Base-by-base conservation (phyloP, 2,113 vertebrate genomes). In the Nestor notabilis region DNA sequence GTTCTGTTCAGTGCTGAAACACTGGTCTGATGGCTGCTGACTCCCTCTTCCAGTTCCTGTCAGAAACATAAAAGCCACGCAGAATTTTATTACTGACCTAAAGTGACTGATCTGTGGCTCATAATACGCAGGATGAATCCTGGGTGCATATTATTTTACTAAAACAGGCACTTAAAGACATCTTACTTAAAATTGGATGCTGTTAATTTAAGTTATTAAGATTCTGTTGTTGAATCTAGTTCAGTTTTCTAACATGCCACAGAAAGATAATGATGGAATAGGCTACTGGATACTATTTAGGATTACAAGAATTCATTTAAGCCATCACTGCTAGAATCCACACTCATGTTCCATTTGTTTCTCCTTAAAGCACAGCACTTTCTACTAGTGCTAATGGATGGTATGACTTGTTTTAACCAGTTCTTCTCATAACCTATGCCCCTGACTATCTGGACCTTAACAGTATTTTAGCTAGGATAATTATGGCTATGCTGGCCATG, bases 41-140 rank as follows among this genome's bases (percentile, higher is more conserved):
- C 63, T 33, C 98, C 99, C 65, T 99, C 99, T 90, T 99, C 99
- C 18, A 99, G 98, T 66, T 99, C 99, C 99, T 99, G 93, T 44
- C 68, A 97, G 33, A 96, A 93, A 96, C 33, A 72, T 15, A 88
- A 90, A 93, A 77, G 20, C 7, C 46, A 72, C 23, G 43, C 25
- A 81, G 20, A 78, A 91, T 90, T 89, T 89, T 88, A 53, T n/a
- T 28, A 49, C 35, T 65, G 18, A 82, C 78, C 31, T 63, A 53
- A 83, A 64, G 18, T 28, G 35, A 90, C 85, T 72, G 85, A 93
- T 92, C 44, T 79, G 81, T 43, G 25, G 47, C 24, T 88, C n/a
- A 24, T 52, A 76, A 95, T 17, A 86, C 5, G 43, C 37, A 93
- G 17, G 25, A 87, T 56, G 27, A 76, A 76, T 63, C 47, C 56